phyloP scores from a whole-genome alignment of 2,797 vertebrate species.

The Helicolenus hilgendorfi region DNA sequence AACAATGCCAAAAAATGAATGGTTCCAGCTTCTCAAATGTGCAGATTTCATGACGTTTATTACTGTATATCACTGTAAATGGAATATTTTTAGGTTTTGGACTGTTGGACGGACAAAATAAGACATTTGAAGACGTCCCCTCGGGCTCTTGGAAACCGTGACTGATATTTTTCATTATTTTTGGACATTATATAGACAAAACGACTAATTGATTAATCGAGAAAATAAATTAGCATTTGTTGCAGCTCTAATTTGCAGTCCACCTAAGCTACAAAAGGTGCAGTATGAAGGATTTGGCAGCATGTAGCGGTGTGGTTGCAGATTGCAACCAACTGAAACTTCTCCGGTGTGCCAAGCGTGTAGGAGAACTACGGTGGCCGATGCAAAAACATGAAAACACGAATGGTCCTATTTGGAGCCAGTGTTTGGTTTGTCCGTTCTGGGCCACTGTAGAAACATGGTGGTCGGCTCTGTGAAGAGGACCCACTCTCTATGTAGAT shows the following conservation, averaged over 20 bases:
- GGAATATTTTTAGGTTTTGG: not conserved
- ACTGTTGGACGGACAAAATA: not conserved
- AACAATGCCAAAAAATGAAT: not conserved
- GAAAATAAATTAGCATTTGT: not conserved
- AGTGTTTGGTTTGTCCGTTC: no score
- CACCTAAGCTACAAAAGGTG: not conserved
- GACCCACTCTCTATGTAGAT: no score
- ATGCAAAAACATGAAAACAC: rapidly evolving
- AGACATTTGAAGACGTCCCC: not conserved
- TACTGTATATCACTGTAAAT: not conserved
- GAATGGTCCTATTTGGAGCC: no score
- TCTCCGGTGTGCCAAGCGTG: no score
- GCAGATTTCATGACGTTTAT: no score
- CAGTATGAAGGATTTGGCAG: rapidly evolving
- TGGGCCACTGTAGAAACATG: no score
- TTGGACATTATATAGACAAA: not conserved
- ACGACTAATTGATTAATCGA: not conserved
- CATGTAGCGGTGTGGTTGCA: no score
- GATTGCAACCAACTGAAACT: no score
- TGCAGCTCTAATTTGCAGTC: not conserved
- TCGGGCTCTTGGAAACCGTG: not conserved
- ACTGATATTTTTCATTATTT: not conserved
- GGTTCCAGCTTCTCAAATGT: not conserved
- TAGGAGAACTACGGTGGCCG: rapidly evolving
- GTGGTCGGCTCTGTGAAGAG: no score